A percentile compares a stretch with the other conserved stretches of the same genome.
Evolutionary conservation across 2,113 vertebrate species (phyloP).

Genomic region (Isichthys henryi): DNA sequence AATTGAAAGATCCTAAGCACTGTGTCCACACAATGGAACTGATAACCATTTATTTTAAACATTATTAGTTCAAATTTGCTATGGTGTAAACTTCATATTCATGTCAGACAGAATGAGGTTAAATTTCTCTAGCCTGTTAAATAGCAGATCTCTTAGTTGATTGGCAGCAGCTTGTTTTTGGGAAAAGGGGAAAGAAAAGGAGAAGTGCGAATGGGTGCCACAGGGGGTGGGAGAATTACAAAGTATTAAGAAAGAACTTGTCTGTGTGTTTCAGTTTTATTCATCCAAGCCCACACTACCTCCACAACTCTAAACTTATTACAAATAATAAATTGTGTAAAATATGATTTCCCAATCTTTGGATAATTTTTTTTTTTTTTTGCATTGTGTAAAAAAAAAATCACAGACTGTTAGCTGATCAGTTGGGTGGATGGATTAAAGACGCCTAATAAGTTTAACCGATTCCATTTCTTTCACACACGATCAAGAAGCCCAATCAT

Average conservation of each 20-base stretch:
- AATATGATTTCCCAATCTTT: neutral
- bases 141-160: neutral
- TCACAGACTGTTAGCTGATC: neutral
- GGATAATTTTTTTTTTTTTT: neutral
- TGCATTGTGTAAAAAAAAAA: neutral
- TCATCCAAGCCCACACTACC: neutral
- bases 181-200: neutral
- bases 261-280: neutral
- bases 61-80: neutral
- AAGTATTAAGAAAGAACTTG: neutral
- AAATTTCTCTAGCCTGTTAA: neutral
- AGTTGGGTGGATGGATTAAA: neutral
- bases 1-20: neutral
- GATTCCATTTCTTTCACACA: neutral
- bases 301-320: neutral
- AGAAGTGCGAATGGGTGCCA: neutral
- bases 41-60: neutral
- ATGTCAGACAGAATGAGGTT: neutral
- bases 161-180: neutral
- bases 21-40: neutral
- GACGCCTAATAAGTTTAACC: neutral
- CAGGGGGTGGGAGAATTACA: neutral
- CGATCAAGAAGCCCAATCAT: neutral
- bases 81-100: neutral
- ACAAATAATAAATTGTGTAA: neutral